phyloP scores from a whole-genome alignment of 2,113 vertebrate species.

The Gallinago paraguaiae region DNA sequence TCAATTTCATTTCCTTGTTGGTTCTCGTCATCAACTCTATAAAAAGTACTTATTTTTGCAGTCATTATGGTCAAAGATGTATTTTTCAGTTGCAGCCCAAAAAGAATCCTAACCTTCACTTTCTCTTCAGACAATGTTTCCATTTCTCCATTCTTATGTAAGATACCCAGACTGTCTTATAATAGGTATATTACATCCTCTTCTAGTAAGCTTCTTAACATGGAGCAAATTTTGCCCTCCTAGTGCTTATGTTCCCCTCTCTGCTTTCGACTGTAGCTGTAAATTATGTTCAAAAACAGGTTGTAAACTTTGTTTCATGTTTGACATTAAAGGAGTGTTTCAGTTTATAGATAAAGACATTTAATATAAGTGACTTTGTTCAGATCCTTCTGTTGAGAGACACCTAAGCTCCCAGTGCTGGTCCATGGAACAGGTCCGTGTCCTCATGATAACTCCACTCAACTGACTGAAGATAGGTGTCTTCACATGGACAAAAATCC shows the following conservation, averaged over 20 bases:
- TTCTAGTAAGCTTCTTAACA: not conserved
- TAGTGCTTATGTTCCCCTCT: not conserved
- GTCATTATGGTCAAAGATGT: not conserved
- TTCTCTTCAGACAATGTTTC: not conserved
- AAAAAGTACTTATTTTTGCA: not conserved
- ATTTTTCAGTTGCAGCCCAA: not conserved
- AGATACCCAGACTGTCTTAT: not conserved
- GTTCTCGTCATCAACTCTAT: not conserved
- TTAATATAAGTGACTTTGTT: not conserved
- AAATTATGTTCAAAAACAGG: not conserved
- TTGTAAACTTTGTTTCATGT: not conserved
- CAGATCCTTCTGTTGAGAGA: not conserved
- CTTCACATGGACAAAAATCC: not conserved
- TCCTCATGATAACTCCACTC: not conserved
- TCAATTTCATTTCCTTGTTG: not conserved
- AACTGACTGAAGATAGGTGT: not conserved
- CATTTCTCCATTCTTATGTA: not conserved
- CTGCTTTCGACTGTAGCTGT: not conserved
- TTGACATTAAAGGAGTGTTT: not conserved
- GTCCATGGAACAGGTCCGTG: not conserved
- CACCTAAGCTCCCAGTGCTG: accelerated
- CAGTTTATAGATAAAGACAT: not conserved
- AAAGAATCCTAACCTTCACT: not conserved
- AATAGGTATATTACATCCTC: not conserved
- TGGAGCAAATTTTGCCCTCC: not conserved